Evolutionary conservation across 23 tunicate genomes (phyloP), one percentile per base, ranked within the genome.

Genomic region (Diplosoma virens): DNA sequence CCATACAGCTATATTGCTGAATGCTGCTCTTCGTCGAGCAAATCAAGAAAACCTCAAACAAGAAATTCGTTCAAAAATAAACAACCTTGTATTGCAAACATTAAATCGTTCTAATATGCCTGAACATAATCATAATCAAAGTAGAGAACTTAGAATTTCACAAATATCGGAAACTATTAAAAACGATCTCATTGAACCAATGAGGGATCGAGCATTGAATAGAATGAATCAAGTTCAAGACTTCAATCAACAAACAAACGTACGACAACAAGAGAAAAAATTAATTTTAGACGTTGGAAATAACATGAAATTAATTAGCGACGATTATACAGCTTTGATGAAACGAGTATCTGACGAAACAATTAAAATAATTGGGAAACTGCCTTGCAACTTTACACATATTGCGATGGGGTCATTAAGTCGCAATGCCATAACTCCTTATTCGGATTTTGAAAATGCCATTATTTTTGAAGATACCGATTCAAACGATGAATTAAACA

Each of bases 361-460:
- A 1, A 28, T 37, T 17, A 52, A 60, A 30, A 37, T 83, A 52
- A 29, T 75, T 29, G 79, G 41, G 16, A 68, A 65, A 7, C 36
- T 48, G 30, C 82, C 82, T 33, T 75, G 81, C 34, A 11, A 54
- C 2, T 83, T 75, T 76, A 64, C 88, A 3, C 81, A 63, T 48
- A 20, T 83, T 18, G 82, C 64, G 22, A 23, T 83, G 55, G 88
- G 88, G 20, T 83, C 88, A 2, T 31, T 83, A 27, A 36, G 82
- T 6, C 73, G 88, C 24, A 34, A 30, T 0, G 88, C 60, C 63
- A 66, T 67, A 1, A 75, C 82, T 1, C 76, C 53, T 16, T 83
- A 75, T 76, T 83, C 88, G 33, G 88, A 76, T 67, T 82, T 82
- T 73, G 87, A 82, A 72, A 73, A 82, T 61, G 87, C 37, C 0